Evolutionary conservation across 37 sponge, comb jelly and placozoan genomes (phyloP).

Genomic region (Mnemiopsis leidyi): DNA sequence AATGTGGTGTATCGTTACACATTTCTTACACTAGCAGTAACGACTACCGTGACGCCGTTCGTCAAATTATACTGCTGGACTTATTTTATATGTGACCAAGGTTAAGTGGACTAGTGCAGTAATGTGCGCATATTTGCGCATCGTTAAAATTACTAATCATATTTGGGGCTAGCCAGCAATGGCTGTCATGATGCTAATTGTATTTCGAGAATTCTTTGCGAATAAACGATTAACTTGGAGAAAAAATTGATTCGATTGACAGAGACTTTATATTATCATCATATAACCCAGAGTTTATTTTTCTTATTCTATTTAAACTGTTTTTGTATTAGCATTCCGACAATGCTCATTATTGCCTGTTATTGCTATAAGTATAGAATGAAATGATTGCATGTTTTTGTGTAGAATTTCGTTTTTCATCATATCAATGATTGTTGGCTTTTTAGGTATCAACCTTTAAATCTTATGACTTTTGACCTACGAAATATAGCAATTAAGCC

Average conservation of each 20-base stretch:
- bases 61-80: background rate
- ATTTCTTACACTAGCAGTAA: too few relatives aligned
- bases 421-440: too few relatives aligned
- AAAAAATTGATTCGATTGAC: background rate
- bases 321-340: background rate
- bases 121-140: too few relatives aligned
- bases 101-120: background rate
- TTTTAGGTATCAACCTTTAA: too few relatives aligned
- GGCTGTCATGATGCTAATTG: background rate
- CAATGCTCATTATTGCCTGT: background rate
- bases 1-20: too few relatives aligned
- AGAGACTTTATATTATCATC: background rate
- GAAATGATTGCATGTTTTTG: background rate
- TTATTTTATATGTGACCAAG: background rate
- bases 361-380: too few relatives aligned
- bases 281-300: background rate
- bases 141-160: background rate
- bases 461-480: too few relatives aligned
- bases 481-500: too few relatives aligned
- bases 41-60: background rate
- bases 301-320: background rate
- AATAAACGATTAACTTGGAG: background rate
- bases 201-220: too few relatives aligned
- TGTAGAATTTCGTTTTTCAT: background rate
- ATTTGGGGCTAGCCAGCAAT: background rate